Conservation (phyloP, 2,113 vertebrate species). For the Indicator indicator region DNA sequence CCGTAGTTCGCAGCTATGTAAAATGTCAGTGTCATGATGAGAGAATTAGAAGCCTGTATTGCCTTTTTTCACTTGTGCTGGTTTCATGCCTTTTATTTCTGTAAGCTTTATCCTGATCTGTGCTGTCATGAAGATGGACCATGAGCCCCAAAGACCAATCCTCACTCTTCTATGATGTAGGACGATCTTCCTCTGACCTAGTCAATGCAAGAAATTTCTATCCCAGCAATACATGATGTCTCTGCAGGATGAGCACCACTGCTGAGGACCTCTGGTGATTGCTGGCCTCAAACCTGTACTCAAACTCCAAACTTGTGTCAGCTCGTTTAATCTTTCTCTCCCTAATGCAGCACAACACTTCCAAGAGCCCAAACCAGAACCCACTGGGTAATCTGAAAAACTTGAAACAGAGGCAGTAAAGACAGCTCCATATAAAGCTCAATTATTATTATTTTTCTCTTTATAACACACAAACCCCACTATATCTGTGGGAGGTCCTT, state of each 20-base stretch:
- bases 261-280: not conserved
- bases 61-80: not conserved
- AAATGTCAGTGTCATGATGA: slow-evolving; percentile 7
- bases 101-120: not conserved
- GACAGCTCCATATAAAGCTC: not conserved
- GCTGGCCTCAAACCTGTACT: not conserved
- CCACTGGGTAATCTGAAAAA: not conserved
- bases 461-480: not conserved
- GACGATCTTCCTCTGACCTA: not conserved
- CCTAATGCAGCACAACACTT: not conserved
- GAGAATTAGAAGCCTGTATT: not conserved
- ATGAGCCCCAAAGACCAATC: not conserved
- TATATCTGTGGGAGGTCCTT: not conserved
- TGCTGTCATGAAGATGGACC: not conserved
- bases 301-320: not conserved
- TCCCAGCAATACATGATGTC: not conserved
- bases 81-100: not conserved
- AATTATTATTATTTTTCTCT: not conserved
- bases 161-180: not conserved
- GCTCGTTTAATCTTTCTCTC: not conserved
- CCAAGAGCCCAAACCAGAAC: not conserved
- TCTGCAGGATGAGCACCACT: not conserved
- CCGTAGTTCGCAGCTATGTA: slow-evolving; percentile 26
- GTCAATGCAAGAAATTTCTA: not conserved
- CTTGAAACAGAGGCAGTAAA: not conserved